Evolutionary conservation across 2,888 invertebrate genomes (phyloP).

Genomic region (Cantharis lateralis): DNA sequence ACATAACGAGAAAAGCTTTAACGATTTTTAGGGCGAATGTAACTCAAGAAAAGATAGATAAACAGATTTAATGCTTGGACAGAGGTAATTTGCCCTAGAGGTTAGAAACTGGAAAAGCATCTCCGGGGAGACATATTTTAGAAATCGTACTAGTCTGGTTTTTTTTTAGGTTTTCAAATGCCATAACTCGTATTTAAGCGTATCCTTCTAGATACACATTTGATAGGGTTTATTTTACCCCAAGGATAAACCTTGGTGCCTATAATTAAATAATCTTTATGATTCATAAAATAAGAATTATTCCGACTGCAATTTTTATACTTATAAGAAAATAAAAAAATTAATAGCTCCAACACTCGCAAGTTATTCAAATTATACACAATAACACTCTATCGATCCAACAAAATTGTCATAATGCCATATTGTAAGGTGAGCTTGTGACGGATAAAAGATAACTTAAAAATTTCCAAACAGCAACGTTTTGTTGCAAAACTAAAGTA

Average conservation of each 20-base stretch:
- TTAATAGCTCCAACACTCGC: background rate
- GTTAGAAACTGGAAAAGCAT: constrained; percentile 33
- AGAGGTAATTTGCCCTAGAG: constrained; percentile 46
- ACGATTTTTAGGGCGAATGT: constrained; percentile 27
- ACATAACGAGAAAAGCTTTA: constrained; percentile 24
- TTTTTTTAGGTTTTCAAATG: constrained; percentile 45
- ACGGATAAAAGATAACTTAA: background rate
- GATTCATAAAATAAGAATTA: constrained; percentile 44
- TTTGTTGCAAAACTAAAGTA: constrained; percentile 7
- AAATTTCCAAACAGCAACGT: background rate
- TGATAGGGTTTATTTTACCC: constrained; percentile 47
- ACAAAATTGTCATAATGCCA: background rate
- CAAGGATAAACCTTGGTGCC: constrained; percentile 43
- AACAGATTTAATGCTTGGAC: constrained; percentile 46
- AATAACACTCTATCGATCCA: background rate
- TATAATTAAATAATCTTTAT: constrained; percentile 49
- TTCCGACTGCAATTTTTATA: constrained; percentile 42
- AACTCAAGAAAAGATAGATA: constrained; percentile 34
- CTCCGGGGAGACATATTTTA: constrained; percentile 42
- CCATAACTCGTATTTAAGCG: constrained; percentile 49
- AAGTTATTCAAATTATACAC: background rate
- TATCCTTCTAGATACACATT: constrained; percentile 48
- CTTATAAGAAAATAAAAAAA: constrained; percentile 16
- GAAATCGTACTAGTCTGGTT: constrained; percentile 40
- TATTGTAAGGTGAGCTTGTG: background rate